Evolutionary conservation across 2,888 invertebrate species (phyloP).

Genomic region (Azorinus chamasolen): DNA sequence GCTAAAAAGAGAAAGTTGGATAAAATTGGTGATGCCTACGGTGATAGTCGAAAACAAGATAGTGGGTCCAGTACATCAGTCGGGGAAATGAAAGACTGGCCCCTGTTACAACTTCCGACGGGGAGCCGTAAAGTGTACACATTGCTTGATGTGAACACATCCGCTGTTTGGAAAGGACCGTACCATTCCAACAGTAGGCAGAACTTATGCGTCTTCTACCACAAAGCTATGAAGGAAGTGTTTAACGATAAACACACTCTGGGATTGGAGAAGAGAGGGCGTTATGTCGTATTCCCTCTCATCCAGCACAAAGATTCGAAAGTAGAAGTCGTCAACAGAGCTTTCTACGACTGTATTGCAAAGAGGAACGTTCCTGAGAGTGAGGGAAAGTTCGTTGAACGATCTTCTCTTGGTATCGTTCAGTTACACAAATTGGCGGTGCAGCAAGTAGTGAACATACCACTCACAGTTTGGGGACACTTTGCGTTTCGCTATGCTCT

Average conservation of each 20-base stretch:
- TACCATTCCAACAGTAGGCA: constrained; percentile 23
- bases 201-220: constrained; percentile 42
- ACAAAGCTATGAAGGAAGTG: constrained; percentile 41
- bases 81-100: constrained; percentile 9
- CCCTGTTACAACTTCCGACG: constrained; percentile 45
- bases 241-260: constrained; percentile 41
- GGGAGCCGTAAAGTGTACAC: constrained; percentile 54
- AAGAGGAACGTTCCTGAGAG: constrained; percentile 27
- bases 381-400: constrained; percentile 43
- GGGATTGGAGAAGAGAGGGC: constrained; percentile 15
- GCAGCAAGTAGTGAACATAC: constrained; percentile 11
- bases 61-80: not conserved
- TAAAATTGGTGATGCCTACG: no score
- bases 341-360: constrained; percentile 47
- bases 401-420: constrained; percentile 39
- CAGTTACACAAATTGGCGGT: constrained; percentile 37
- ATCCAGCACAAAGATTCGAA: constrained; percentile 9
- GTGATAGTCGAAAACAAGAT: no score
- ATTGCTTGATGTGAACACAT: constrained; percentile 14
- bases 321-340: constrained; percentile 5
- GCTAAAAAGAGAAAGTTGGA: constrained; percentile 6
- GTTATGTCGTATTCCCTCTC: constrained; percentile 36
- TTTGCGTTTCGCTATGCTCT: constrained; percentile 41
- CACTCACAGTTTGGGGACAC: constrained; percentile 40
- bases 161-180: constrained; percentile 43